Evolutionary conservation across 2,888 invertebrate species (phyloP).

Genomic region (Nemapogon koenigi): DNA sequence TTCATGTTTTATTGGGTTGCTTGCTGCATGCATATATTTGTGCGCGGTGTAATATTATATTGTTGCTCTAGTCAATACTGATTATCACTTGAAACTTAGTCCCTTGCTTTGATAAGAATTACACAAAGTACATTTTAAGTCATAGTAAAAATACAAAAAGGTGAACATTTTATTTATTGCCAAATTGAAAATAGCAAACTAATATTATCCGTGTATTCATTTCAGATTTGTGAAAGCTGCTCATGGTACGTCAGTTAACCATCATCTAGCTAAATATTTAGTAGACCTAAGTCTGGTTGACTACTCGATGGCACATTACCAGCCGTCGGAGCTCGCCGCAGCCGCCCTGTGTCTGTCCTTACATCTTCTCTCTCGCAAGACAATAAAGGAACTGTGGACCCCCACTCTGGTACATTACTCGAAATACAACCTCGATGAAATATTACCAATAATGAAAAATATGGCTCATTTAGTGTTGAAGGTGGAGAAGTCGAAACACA

Average conservation of each 20-base stretch:
- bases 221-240: constrained; percentile 67
- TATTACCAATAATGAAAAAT: constrained; percentile 71
- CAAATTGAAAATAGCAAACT: too few relatives aligned
- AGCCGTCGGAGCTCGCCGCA: constrained; percentile 85
- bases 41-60: too few relatives aligned
- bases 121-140: too few relatives aligned
- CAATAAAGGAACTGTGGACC: constrained; percentile 69
- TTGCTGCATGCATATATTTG: too few relatives aligned
- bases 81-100: too few relatives aligned
- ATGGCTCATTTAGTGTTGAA: constrained; percentile 73
- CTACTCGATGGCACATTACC: constrained; percentile 77
- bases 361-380: constrained; percentile 58
- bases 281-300: constrained; percentile 85
- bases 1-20: too few relatives aligned
- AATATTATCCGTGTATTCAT: too few relatives aligned
- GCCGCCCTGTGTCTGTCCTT: constrained; percentile 78
- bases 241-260: constrained; percentile 67
- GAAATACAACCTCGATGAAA: constrained; percentile 71
- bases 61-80: too few relatives aligned
- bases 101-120: too few relatives aligned
- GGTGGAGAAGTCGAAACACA: constrained; percentile 73
- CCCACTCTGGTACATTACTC: constrained; percentile 79
- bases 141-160: too few relatives aligned
- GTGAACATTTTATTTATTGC: too few relatives aligned
- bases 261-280: constrained; percentile 89